Percentiles rank a stretch among this genome's conserved stretches.
phyloP scores from a whole-genome alignment of 2,797 vertebrate species.

The Notamacropus eugenii region DNA sequence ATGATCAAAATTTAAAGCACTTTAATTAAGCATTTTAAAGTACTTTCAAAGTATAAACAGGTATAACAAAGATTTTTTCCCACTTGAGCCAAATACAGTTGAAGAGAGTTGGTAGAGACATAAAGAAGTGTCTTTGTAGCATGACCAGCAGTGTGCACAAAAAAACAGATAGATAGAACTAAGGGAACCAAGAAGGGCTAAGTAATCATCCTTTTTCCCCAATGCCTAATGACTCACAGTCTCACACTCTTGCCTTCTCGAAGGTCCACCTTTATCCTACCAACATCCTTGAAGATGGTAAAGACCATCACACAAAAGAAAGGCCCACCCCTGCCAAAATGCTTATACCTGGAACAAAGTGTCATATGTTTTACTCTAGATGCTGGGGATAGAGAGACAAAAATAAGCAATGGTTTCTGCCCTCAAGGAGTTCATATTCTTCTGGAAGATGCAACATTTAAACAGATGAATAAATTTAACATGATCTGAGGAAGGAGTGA shows the following conservation, averaged over 20 bases:
- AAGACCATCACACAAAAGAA: neutral
- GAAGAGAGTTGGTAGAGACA: neutral
- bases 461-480: neutral
- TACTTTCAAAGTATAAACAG: neutral
- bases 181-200: neutral
- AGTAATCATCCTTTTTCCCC: neutral
- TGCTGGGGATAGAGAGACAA: neutral
- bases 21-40: neutral
- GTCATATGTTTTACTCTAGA: neutral
- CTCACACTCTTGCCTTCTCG: neutral
- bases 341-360: neutral
- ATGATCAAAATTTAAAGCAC: neutral
- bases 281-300: neutral
- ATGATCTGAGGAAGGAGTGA: neutral
- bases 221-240: neutral
- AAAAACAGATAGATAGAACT: neutral
- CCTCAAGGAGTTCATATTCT: neutral
- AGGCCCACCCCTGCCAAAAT: neutral
- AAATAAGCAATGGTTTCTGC: neutral
- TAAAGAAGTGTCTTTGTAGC: neutral
- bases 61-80: neutral
- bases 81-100: neutral
- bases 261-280: neutral
- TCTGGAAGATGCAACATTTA: neutral
- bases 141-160: neutral